A percentile compares a stretch with the other conserved stretches of the same genome.
These are phyloP conservation scores for Phymanthus crucifer DNA, from an alignment of 92 coral and sea anemone genomes.

Conservation along the genomic window DNA sequence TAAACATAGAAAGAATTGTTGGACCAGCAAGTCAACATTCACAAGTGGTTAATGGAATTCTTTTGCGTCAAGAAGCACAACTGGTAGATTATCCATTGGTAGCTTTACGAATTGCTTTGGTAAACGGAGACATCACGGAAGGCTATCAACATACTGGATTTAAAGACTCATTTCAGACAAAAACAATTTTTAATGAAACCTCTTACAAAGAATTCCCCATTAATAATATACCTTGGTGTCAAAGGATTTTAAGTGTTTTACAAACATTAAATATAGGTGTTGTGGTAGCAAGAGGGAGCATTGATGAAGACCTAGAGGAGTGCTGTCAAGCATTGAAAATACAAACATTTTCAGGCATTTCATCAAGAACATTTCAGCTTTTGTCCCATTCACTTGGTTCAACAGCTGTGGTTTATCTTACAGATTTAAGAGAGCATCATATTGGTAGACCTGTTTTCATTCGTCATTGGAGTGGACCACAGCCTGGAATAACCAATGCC, in stretches of 20 bases:
- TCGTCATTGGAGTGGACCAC: conserved; percentile 31
- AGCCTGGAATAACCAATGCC: not conserved
- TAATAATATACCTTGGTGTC: conserved; percentile 51
- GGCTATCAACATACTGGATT: conserved; percentile 77
- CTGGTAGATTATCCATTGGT: conserved; percentile 11
- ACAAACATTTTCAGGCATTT: conserved; percentile 54
- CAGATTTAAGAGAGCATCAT: conserved; percentile 60
- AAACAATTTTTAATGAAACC: conserved; percentile 33
- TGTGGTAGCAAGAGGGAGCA: conserved; percentile 66
- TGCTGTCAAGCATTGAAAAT: conserved; percentile 55
- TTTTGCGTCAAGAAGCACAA: conserved; percentile 44
- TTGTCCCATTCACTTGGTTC: conserved; percentile 68
- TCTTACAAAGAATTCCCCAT: conserved; percentile 16
- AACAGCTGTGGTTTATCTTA: conserved; percentile 55
- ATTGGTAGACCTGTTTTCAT: conserved; percentile 57
- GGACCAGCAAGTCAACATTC: conserved; percentile 74
- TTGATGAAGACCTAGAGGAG: conserved; percentile 62
- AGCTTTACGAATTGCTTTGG: conserved; percentile 45
- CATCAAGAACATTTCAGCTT: conserved; percentile 53
- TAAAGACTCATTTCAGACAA: conserved; percentile 50
- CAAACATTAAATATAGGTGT: conserved; percentile 49
- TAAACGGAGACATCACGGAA: conserved; percentile 80
- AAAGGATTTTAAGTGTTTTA: conserved; percentile 34
- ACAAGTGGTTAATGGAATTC: conserved; percentile 64
- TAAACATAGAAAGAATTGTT: conserved; percentile 66